These are phyloP conservation scores for Boloria selene DNA, from an alignment of 2,888 invertebrate species.

Conservation along the genomic window DNA sequence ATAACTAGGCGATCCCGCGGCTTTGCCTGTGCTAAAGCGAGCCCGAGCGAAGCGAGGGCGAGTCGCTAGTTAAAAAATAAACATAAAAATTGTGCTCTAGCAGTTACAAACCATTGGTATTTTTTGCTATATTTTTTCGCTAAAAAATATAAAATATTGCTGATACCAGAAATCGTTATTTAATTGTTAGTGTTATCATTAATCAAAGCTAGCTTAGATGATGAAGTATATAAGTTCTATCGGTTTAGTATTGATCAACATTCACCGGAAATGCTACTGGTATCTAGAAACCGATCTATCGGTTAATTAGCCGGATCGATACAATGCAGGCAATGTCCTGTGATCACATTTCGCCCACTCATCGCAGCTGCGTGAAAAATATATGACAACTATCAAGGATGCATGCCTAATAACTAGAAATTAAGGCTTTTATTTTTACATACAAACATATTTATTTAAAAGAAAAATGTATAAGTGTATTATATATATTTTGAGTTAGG, in stretches of 20 bases:
- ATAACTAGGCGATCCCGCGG: too few relatives aligned
- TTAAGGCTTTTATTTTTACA: too few relatives aligned
- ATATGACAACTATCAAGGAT: constrained; percentile 35
- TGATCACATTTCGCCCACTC: constrained; percentile 72
- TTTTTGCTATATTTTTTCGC: background rate
- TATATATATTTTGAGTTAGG: too few relatives aligned
- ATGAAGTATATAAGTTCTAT: constrained; percentile 47
- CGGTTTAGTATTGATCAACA: constrained; percentile 75
- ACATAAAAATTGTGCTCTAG: constrained; percentile 14
- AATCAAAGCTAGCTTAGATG: constrained; percentile 68
- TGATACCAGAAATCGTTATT: background rate
- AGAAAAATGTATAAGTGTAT: too few relatives aligned
- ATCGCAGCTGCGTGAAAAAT: constrained; percentile 65
- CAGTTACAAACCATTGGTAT: constrained; percentile 7
- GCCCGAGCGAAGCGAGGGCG: too few relatives aligned
- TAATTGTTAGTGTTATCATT: constrained; percentile 51
- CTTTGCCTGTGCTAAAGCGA: too few relatives aligned
- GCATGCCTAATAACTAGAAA: too few relatives aligned
- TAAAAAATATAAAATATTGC: background rate
- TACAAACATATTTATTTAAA: too few relatives aligned
- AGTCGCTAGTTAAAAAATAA: constrained; percentile 25
- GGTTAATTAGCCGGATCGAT: constrained; percentile 78
- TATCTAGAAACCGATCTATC: constrained; percentile 75
- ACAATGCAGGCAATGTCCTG: constrained; percentile 76
- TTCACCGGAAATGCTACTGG: constrained; percentile 79